phyloP scores from a whole-genome alignment of 2,888 invertebrate genomes.

The Thalpophila matura region DNA sequence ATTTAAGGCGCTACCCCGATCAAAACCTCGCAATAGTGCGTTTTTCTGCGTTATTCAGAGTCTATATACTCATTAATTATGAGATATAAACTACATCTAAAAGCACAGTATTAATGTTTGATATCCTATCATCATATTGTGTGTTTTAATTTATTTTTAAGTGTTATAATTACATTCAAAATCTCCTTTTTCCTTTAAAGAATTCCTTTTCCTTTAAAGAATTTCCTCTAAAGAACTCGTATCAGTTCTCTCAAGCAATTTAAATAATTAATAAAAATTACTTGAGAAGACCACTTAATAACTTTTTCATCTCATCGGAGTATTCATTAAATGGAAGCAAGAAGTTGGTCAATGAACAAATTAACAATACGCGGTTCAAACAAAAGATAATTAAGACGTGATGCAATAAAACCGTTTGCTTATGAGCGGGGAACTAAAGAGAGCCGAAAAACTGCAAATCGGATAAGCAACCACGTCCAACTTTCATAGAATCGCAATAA shows the following conservation, averaged over 20 bases:
- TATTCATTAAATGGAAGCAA: constrained; percentile 63
- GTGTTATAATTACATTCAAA: too few relatives aligned
- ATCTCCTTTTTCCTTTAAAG: too few relatives aligned
- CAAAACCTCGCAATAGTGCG: too few relatives aligned
- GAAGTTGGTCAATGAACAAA: constrained; percentile 81
- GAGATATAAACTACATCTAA: too few relatives aligned
- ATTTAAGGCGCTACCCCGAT: too few relatives aligned
- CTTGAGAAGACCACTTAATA: constrained; percentile 27
- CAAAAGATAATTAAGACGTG: constrained; percentile 78
- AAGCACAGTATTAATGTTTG: too few relatives aligned
- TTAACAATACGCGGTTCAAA: constrained; percentile 78
- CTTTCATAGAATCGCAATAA: constrained; percentile 43
- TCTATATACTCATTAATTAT: too few relatives aligned
- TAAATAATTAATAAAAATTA: constrained; percentile 1
- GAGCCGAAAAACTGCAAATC: constrained; percentile 59
- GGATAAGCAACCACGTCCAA: constrained; percentile 44
- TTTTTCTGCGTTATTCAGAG: too few relatives aligned
- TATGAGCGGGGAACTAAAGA: constrained; percentile 62
- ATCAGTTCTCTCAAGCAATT: constrained; percentile 3
- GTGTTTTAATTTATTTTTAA: too few relatives aligned
- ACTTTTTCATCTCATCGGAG: constrained; percentile 38
- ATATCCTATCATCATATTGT: too few relatives aligned
- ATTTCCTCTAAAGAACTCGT: neutral
- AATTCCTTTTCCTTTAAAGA: too few relatives aligned
- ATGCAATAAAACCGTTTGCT: constrained; percentile 63